Evolutionary conservation across 92 coral and sea anemone species (phyloP).

Genomic region (Palythoa heliodiscus): DNA sequence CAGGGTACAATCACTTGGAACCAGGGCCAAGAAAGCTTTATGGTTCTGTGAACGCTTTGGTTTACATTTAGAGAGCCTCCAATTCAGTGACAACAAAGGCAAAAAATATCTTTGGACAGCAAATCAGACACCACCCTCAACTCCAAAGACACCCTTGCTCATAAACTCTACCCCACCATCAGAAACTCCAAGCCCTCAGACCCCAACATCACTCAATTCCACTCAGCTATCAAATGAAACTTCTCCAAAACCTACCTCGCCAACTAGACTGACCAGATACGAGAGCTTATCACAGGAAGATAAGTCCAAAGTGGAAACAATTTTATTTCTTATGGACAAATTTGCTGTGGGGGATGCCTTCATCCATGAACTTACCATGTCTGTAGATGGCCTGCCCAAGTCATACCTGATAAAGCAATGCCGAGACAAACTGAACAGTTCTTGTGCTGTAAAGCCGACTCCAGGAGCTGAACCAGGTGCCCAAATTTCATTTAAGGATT

Average conservation of each 20-base stretch:
- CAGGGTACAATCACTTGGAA: conserved; percentile 43
- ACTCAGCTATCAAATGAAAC: conserved; percentile 7
- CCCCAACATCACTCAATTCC: not conserved
- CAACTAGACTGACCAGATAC: conserved; percentile 6
- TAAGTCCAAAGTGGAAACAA: conserved; percentile 15
- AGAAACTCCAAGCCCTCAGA: conserved; percentile 13
- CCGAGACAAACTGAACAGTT: conserved; percentile 45
- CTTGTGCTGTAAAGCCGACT: conserved; percentile 45
- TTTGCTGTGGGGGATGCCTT: conserved; percentile 24
- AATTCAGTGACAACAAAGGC: conserved; percentile 50
- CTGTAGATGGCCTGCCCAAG: conserved; percentile 8
- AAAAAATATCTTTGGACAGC: conserved; percentile 18
- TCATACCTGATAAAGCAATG: conserved; percentile 24
- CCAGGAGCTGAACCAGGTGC: conserved; percentile 68
- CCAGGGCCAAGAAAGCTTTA: conserved; percentile 56
- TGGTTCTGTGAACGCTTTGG: conserved; percentile 55
- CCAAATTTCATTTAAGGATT: too few relatives aligned
- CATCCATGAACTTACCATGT: conserved; percentile 15
- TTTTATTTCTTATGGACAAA: conserved; percentile 19
- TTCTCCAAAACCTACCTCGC: conserved; percentile 27
- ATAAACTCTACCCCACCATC: conserved; percentile 8
- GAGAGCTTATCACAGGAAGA: conserved; percentile 22
- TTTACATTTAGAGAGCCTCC: conserved; percentile 47
- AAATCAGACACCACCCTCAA: conserved; percentile 16
- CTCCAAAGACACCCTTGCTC: conserved; percentile 19